phyloP scores from a whole-genome alignment of 2,888 invertebrate genomes.

The Dasysyrphus tricinctus region DNA sequence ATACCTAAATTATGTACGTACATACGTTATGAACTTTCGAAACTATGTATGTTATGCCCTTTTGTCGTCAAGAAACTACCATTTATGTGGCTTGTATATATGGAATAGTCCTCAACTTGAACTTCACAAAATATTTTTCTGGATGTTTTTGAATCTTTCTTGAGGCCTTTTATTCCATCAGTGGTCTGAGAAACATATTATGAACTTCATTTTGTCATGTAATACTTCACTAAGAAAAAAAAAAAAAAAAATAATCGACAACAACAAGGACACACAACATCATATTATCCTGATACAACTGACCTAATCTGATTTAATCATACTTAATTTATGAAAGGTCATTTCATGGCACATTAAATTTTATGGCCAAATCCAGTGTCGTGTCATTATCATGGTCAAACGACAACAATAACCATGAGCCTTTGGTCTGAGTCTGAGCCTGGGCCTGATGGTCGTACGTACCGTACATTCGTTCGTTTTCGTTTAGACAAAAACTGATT shows the following conservation, averaged over 20 bases:
- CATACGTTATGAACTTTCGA: not conserved
- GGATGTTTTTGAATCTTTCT: conserved; percentile 1
- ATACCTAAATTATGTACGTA: no score
- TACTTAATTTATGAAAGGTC: conserved; percentile 76
- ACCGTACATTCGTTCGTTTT: not conserved
- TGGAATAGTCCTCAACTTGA: not conserved
- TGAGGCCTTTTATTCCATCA: not conserved
- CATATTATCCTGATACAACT: conserved; percentile 63
- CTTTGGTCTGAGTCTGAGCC: not conserved
- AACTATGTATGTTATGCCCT: conserved; percentile 36
- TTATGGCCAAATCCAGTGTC: conserved; percentile 74
- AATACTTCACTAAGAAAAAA: conserved; percentile 21
- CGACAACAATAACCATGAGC: conserved; percentile 69
- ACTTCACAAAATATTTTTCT: conserved; percentile 5
- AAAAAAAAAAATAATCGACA: conserved; percentile 17
- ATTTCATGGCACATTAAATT: conserved; percentile 74
- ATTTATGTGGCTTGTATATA: conserved; percentile 50
- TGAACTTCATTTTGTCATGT: conserved; percentile 60
- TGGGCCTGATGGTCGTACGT: not conserved
- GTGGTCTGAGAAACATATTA: not conserved
- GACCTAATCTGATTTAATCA: conserved; percentile 76
- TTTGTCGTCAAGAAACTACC: conserved; percentile 43
- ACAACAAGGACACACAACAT: conserved; percentile 48
- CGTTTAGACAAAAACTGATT: conserved; percentile 13
- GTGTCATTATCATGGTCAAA: conserved; percentile 75